These are phyloP conservation scores for Channa argus DNA, from an alignment of 2,113 vertebrate species.

Conservation along the genomic window DNA sequence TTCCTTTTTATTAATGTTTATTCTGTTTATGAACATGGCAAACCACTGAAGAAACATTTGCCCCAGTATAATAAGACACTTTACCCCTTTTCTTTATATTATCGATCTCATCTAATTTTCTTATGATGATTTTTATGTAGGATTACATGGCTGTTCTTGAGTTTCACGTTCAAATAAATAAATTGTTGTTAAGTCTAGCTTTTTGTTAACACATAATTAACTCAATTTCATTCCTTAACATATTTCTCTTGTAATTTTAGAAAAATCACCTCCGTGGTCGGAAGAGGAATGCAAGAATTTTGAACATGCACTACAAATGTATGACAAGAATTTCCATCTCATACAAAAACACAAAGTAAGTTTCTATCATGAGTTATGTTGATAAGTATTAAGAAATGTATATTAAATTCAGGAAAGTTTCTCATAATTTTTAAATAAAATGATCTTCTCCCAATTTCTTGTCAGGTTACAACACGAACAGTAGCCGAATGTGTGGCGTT, in stretches of 20 bases:
- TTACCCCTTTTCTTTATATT: too few species aligned
- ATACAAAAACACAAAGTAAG: constrained; percentile 98
- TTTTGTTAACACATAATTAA: not conserved
- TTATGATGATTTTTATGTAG: too few species aligned
- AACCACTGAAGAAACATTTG: too few species aligned
- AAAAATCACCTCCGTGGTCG: constrained; percentile 94
- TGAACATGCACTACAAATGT: constrained; percentile 95
- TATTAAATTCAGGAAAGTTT: not conserved
- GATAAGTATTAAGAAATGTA: not conserved
- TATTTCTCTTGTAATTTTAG: constrained; percentile 70
- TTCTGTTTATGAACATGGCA: too few species aligned
- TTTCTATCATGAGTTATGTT: constrained; percentile 8
- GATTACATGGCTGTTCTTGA: too few species aligned
- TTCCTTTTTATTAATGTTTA: too few species aligned
- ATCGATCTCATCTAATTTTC: too few species aligned
- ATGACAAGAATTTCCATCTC: constrained; percentile 98
- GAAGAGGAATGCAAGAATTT: constrained; percentile 98
- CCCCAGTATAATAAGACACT: too few species aligned
- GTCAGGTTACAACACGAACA: constrained; percentile 91
- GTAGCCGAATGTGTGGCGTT: constrained; percentile 98
- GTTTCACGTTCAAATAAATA: too few species aligned
- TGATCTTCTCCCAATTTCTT: not conserved
- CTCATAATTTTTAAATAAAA: not conserved
- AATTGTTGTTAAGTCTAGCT: too few species aligned
- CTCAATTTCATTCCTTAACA: not conserved